Evolutionary conservation across 2,888 invertebrate species (phyloP), one percentile per base, ranked within the genome.

Genomic region (Horisme vitalbata): DNA sequence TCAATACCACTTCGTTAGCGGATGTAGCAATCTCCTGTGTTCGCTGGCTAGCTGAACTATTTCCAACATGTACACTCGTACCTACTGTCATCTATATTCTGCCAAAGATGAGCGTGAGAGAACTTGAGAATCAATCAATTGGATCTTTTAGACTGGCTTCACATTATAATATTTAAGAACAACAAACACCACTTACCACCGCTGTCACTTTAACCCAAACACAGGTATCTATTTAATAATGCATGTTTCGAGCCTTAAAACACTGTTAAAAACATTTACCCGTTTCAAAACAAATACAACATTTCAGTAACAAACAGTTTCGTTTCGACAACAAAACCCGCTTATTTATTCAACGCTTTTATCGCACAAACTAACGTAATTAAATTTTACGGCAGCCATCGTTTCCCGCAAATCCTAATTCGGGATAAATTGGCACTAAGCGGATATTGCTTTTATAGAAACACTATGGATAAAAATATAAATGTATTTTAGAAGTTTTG

Each of bases 321-420:
- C 14, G 9, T 36, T 43, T 26, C 13, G 18, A 24, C 31, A 32
- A 18, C 30, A 36, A 43, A 36, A 36, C 14, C 27, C 20, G 14
- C 28, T 37, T 37, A 33, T 33, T 41, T 47, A 41, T 47, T 41
- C 47, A 34, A 28, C 33, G 32, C 41, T 41, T 41, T 41, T 35
- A 46, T 39, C 45, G 33, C 15, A 47, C 28, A 36, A 41, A 47
- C 41, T 31, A 43, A 35, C 28, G 33, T 35, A 18, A 34, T 32
- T 32, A 36, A 32, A 35, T 46, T 46, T 41, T 23, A 27, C 27
- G 38, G 27, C 27, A 35, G 6, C 15, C 9, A 23, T 23, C 26
- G 18, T 12, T 15, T 3, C 10, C 18, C 31, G n/a, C 34, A 34
- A 31, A 46, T 35, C 15, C 27, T 32, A 21, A 36, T 14, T 23